Evolutionary conservation across 2,797 vertebrate species (phyloP), one percentile per base, ranked within the genome.

Genomic region (Poecilia wingei): DNA sequence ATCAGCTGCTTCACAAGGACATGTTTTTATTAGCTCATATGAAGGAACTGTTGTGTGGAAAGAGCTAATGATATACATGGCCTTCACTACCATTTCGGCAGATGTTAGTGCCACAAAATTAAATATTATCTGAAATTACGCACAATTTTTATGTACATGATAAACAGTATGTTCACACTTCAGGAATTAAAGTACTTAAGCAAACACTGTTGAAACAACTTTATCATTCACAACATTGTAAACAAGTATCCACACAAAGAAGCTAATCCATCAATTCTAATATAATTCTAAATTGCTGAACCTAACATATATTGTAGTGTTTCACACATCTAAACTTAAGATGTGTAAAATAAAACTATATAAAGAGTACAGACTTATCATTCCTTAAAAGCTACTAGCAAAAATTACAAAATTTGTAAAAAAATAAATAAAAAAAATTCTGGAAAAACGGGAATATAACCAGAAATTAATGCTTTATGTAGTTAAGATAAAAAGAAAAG

Each of bases 1-100:
- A 70, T 70, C 68, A 70, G 68, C 43, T 45, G n/a, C 68, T 70
- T 45, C 68, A 70, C 68, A 72, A 57, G n/a, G 47, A 69, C 13
- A 69, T 69, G 33, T 20, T 49, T 28, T 70, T 70, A 45, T 70
- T n/a, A 28, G 41, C 68, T 28, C 43, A 70, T 70, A 70, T 3
- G 13, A 25, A 41, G 36, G 4, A 69, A 43, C 66, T 69, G 66
- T 43, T 69, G 66, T 70, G 41, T 45, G n/a, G 41, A 70, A 28
- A 70, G 41, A 46, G 41, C n/a, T 70, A 70, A 70, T 70, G 25
- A 46, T 45, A 70, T 6, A n/a, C 68, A 45, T 70, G 68, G 68
- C 68, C 41, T 70, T 70, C 68, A 18, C 43, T 70, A 2, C 43
- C 13, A 70, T 45, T 70, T 70, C 7, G 25, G 66, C 20, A 41